Base-by-base conservation (phyloP, 1,140 invertebrate species). In the Galleria mellonella region DNA sequence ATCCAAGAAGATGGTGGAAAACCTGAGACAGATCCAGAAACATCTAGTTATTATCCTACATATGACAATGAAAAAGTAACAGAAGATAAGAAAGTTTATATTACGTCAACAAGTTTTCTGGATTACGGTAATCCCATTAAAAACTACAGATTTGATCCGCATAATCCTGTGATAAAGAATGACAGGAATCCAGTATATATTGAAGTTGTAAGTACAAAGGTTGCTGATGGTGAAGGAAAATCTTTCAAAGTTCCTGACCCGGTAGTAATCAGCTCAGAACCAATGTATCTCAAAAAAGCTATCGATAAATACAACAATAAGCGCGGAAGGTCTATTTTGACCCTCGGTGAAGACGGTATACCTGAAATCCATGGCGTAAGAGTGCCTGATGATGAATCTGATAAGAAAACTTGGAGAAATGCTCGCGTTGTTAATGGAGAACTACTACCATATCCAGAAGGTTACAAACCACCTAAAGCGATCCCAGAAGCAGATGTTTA, bases 401-500 rank as follows among this genome's bases (percentile, higher is more conserved):
- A 96, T 60, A 91, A 91, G 44, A 92, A 93, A 63, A 92, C 90
- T 1, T 96, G 94, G 94, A 88, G 94, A 37, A 96, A 96, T 77
- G 94, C 94, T 0, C 83, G 94, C 46, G 94, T 96, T 1, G 93
- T 96, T 14, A 95, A 96, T 59, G 92, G 93, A 32, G 90, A 93
- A 71, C 65, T 96, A 43, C 77, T 94, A 14, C 90, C 91, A 35
- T 92, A 92, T 61, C 90, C 91, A 33, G 87, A 90, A 55, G 91
- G 90, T 9, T 92, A 91, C 48, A 89, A 87, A 63, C 90, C 90
- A 49, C 88, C 89, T 8, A 87, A 88, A 46, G 90, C 87, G 30
- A 83, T 89, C 28, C 86, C 88, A 6, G 75, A 89, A 50, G 87
- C 87, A 1, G 83, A 89, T 49, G 82, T 89, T 0, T 89, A 88